Conservation (phyloP, 2,888 invertebrate species). For the Micropterix aruncella region DNA sequence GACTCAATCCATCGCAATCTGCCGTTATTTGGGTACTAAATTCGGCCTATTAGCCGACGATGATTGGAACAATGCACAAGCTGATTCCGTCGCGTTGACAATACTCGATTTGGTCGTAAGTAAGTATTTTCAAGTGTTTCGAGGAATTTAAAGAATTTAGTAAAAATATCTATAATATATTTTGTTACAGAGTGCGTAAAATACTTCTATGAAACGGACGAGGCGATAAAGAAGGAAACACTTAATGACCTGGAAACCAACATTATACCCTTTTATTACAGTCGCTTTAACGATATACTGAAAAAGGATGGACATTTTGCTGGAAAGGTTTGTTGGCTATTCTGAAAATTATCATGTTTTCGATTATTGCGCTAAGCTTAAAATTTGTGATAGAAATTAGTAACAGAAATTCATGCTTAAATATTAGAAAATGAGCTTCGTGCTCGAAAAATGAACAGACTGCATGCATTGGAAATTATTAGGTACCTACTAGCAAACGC, state of each 20-base stretch:
- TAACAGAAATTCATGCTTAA: too few relatives aligned
- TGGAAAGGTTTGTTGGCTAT: constrained; percentile 10
- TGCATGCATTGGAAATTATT: too few relatives aligned
- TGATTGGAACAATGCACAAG: constrained; percentile 7
- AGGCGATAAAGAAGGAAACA: constrained; percentile 5
- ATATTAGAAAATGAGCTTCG: too few relatives aligned
- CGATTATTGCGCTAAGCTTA: too few relatives aligned
- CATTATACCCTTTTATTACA: constrained; percentile 8
- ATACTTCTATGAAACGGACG: constrained; percentile 7
- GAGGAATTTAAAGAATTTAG: too few relatives aligned
- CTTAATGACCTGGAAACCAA: constrained; percentile 5
- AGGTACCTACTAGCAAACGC: too few relatives aligned
- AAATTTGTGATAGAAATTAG: too few relatives aligned
- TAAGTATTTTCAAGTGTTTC: too few relatives aligned
- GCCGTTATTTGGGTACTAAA: constrained; percentile 35
- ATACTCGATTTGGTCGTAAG: constrained; percentile 7
- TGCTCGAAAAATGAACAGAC: too few relatives aligned
- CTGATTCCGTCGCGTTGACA: constrained; percentile 5
- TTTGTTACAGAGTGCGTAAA: constrained; percentile 7
- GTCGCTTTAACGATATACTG: constrained; percentile 8
- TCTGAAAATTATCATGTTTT: too few relatives aligned
- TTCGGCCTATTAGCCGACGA: constrained; percentile 15
- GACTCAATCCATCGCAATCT: constrained; percentile 33
- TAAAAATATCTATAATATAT: too few relatives aligned
- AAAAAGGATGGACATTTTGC: constrained; percentile 8